phyloP scores from a whole-genome alignment of 2,888 invertebrate species.

The Lucinisca nassula region DNA sequence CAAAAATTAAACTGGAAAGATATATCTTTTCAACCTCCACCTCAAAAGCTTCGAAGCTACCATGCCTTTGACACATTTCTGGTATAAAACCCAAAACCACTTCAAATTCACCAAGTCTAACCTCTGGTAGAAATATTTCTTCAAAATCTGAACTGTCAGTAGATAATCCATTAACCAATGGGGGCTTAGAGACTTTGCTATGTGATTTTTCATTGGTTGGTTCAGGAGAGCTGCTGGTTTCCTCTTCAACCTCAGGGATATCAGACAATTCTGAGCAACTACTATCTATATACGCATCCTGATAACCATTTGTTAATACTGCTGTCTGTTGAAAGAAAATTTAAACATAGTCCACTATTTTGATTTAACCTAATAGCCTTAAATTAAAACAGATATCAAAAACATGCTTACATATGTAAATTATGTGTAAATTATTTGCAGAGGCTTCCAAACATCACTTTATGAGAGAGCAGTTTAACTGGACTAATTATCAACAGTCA shows the following conservation, averaged over 20 bases:
- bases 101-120: constrained; percentile 63
- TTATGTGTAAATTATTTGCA: too few relatives aligned
- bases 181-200: constrained; percentile 66
- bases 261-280: constrained; percentile 88
- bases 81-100: constrained; percentile 52
- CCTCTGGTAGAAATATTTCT: constrained; percentile 70
- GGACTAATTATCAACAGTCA: too few relatives aligned
- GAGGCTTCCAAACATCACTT: too few relatives aligned
- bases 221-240: constrained; percentile 75
- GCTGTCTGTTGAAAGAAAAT: constrained; percentile 7
- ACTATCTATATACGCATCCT: constrained; percentile 72
- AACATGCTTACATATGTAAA: too few relatives aligned
- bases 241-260: constrained; percentile 89
- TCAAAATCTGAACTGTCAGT: constrained; percentile 72
- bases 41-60: constrained; percentile 8
- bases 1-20: background rate
- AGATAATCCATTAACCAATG: constrained; percentile 71
- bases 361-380: too few relatives aligned
- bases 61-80: constrained; percentile 35
- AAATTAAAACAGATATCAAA: too few relatives aligned
- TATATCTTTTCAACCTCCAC: background rate
- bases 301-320: constrained; percentile 33
- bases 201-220: constrained; percentile 66
- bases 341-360: too few relatives aligned
- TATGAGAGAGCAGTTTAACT: too few relatives aligned